These are phyloP conservation scores for Tupaia tana DNA, from an alignment of 2,113 vertebrate genomes.

Conservation along the genomic window DNA sequence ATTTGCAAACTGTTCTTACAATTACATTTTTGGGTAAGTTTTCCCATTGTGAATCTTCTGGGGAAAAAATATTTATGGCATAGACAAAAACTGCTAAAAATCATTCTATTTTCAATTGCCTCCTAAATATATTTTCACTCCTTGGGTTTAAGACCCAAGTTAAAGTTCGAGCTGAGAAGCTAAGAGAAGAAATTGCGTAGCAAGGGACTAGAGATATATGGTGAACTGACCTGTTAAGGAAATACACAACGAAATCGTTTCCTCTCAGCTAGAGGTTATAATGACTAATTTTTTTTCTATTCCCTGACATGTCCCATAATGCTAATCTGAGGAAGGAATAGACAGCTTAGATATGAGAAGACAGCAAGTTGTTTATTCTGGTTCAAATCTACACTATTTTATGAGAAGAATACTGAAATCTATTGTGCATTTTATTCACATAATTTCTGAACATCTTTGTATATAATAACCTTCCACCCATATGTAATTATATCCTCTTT, in stretches of 20 bases:
- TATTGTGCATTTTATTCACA: constrained; percentile 52
- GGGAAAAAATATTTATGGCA: constrained; percentile 52
- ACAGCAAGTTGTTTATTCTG: constrained; percentile 35
- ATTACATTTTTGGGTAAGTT: constrained; percentile 22
- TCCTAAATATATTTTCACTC: neutral
- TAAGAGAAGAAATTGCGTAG: neutral
- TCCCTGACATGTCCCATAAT: neutral
- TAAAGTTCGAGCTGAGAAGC: neutral
- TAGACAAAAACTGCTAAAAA: constrained; percentile 15
- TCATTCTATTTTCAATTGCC: neutral
- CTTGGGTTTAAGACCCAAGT: neutral
- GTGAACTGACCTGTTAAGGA: constrained; percentile 8
- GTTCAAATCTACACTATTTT: constrained; percentile 33
- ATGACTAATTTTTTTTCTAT: constrained; percentile 36
- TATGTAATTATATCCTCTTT: constrained; percentile 64
- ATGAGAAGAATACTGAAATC: constrained; percentile 23
- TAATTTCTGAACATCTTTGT: constrained; percentile 63
- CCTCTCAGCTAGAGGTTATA: neutral
- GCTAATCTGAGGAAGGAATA: neutral
- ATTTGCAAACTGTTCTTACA: constrained; percentile 27
- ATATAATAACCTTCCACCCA: constrained; percentile 57
- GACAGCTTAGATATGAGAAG: neutral
- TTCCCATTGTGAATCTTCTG: constrained; percentile 26
- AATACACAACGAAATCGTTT: constrained; percentile 36
- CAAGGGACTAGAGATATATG: neutral